Conservation (phyloP, 2,888 invertebrate species). For the Folsomia candida region DNA sequence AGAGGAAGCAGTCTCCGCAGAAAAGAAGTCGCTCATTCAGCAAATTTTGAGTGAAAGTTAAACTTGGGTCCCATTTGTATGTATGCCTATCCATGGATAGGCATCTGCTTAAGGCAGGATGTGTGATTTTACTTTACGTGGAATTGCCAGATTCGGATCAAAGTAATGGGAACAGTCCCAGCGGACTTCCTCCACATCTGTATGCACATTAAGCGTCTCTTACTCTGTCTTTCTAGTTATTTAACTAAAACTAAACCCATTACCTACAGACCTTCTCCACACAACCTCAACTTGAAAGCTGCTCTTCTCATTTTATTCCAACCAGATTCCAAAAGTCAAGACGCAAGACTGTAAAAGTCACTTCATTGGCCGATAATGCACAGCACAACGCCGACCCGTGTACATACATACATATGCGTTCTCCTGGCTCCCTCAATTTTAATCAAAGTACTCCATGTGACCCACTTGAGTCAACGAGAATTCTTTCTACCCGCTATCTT, state of each 20-base stretch:
- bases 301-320: constrained; percentile 12
- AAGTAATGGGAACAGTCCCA: constrained; percentile 10
- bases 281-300: background rate
- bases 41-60: constrained; percentile 3
- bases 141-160: constrained; percentile 14
- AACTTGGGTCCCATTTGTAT: constrained; percentile 12
- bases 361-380: background rate
- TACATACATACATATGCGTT: background rate
- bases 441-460: background rate
- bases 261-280: constrained; percentile 11
- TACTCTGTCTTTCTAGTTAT: constrained; percentile 18
- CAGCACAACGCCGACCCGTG: background rate
- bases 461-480: background rate
- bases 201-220: constrained; percentile 16
- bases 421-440: background rate
- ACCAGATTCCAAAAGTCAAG: constrained; percentile 24
- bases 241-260: constrained; percentile 23
- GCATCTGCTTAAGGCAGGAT: constrained; percentile 15
- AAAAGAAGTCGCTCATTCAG: constrained; percentile 9
- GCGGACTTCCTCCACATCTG: constrained; percentile 14
- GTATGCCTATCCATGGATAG: background rate
- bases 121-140: constrained; percentile 13
- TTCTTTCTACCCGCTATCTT: background rate
- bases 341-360: constrained; percentile 16
- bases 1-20: background rate